Conservation (phyloP, 2,797 vertebrate species). For the Hyperoplus lanceolatus region DNA sequence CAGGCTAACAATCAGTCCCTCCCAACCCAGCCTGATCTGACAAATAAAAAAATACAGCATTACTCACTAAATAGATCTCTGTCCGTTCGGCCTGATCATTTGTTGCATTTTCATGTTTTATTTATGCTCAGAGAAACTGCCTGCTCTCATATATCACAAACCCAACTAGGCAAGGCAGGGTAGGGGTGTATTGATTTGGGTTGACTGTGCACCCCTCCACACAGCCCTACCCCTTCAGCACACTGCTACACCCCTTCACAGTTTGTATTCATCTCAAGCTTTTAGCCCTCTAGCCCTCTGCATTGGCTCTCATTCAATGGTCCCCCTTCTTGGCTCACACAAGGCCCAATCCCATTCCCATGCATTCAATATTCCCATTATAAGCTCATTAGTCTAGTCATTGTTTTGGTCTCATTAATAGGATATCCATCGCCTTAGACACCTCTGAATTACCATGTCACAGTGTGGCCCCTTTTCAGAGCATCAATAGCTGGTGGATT, state of each 20-base stretch:
- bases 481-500: conserved; percentile 59
- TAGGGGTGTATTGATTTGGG: conserved; percentile 81
- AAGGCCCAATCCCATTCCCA: conserved; percentile 81
- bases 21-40: conserved; percentile 61
- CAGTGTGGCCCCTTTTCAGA: conserved; percentile 71
- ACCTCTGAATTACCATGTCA: conserved; percentile 82
- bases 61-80: conserved; percentile 78
- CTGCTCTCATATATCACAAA: conserved; percentile 79
- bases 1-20: conserved; percentile 75
- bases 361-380: conserved; percentile 86
- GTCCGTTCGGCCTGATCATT: conserved; percentile 81
- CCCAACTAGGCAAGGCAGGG: conserved; percentile 76
- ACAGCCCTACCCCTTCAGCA: conserved; percentile 50
- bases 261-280: conserved; percentile 79
- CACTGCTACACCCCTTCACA: conserved; percentile 59
- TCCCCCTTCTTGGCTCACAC: conserved; percentile 70
- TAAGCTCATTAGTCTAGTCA: conserved; percentile 84
- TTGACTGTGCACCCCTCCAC: conserved; percentile 69
- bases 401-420: conserved; percentile 84
- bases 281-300: conserved; percentile 74
- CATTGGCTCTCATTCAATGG: conserved; percentile 78
- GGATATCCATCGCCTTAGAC: conserved; percentile 81
- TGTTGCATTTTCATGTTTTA: conserved; percentile 85
- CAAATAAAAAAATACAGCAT: conserved; percentile 74
- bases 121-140: conserved; percentile 80